Evolutionary conservation across 1,140 invertebrate genomes (phyloP), one percentile per base, ranked within the genome.

Genomic region (Armadillidium nasatum): DNA sequence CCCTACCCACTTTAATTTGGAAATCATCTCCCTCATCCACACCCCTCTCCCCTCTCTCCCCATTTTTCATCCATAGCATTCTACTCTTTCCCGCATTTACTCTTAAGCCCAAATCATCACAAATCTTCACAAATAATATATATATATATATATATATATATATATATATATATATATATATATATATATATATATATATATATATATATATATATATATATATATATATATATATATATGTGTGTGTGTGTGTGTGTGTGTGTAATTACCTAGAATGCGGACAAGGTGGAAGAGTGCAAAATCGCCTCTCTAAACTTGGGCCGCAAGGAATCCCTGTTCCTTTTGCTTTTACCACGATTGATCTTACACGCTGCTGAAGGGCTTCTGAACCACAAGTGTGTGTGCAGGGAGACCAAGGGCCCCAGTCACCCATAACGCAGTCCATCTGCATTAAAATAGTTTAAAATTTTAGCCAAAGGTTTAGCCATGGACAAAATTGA

Each of bases 401-500:
- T 0, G 80, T 81, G 73, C 80, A 81, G 2, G 80, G 80, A 3
- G 80, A 81, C 80, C 80, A 81, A 15, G 80, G 77, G 0, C 80
- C 78, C 80, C 80, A 81, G 6, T 78, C 70, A 66, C 80, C 71
- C 80, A 81, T 77, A 33, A 72, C 77, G 70, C 80, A 81, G 73
- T 79, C 78, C 19, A 70, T 71, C 80, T 81, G 76, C 3, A 54
- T 33, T 33, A 33, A 33, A 33, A 33, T 33, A n/a, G n/a, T n/a
- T n/a, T n/a, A 33, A 33, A 33, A 33, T 33, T 6, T 33, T 33
- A 6, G 33, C 33, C 33, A 3, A 33, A 33, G 33, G 33, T 6
- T 33, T 33, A 33, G n/a, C n/a, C n/a, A n/a, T n/a, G n/a, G n/a
- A n/a, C n/a, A n/a, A n/a, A n/a, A n/a, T n/a, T n/a, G n/a, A n/a